Base-by-base conservation (phyloP, 1,140 invertebrate genomes). In the Sipha flava region DNA sequence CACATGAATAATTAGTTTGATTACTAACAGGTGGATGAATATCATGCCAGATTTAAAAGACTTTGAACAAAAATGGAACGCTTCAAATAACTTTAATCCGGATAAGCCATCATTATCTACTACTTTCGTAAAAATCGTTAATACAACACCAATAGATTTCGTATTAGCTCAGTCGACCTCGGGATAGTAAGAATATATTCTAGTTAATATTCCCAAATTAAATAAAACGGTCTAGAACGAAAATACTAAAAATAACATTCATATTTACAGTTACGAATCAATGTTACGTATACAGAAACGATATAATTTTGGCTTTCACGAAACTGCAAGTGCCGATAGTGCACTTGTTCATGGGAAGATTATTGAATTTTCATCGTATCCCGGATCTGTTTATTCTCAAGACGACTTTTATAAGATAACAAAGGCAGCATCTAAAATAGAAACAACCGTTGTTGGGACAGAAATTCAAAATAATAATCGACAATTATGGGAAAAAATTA, bases 271-370 rank as follows among this genome's bases (percentile, higher is more conserved):
- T 79, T 97, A 95, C 83, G 88, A 90, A 29, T 91, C 90, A 82
- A 97, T 98, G 95, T 87, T 96, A 66, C 88, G 95, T 81, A 90
- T 98, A 21, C 87, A 96, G 83, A 98, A 98, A 85, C 91, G 91
- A 80, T 98, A 98, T 86, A 92, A 92, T 82, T 91, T 97, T 79
- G 90, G 90, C 81, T 95, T 92, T 83, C 92, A 92, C 81, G 84
- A 87, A 34, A 87, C 88, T 45, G 87, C 89, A 0, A 64, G 54
- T 2, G 47, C 40, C 54, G 73, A 83, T 43, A 86, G 88, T 47
- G 83, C 40, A 1, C 83, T 86, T 2, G 90, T 92, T 29, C 90
- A 92, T 1, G 92, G 92, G 1, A 85, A 86, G 75, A 84, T 85
- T 9, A 85, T 87, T 5, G 89, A 90, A 10, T 95, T 96, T 85